Evolutionary conservation across 1,140 invertebrate genomes (phyloP).

Genomic region (Leptopilina boulardi): DNA sequence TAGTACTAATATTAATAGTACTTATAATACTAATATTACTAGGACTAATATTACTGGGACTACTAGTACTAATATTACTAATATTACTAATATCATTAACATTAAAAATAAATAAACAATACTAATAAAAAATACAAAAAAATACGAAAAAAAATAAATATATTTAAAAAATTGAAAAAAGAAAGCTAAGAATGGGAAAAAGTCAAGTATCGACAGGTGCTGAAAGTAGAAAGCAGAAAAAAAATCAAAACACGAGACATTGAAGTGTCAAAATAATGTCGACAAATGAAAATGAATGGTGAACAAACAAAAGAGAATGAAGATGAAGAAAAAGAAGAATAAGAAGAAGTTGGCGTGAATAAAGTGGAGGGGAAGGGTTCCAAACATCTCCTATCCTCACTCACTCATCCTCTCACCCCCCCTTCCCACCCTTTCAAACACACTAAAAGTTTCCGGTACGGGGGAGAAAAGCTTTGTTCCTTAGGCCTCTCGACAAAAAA

Average conservation of each 20-base stretch:
- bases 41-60: no score
- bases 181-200: not conserved
- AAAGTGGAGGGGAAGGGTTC: not conserved
- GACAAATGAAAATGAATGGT: conserved; percentile 33
- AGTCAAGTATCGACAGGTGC: not conserved
- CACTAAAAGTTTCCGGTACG: conserved; percentile 41
- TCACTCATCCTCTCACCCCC: no score
- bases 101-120: no score
- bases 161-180: not conserved
- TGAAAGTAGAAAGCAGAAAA: not conserved
- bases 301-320: conserved; percentile 33
- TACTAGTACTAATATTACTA: no score
- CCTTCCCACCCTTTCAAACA: not conserved
- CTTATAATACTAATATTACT: no score
- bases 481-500: conserved; percentile 41
- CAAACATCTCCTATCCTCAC: no score
- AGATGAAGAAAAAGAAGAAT: no score
- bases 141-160: no score
- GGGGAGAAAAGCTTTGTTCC: conserved; percentile 38
- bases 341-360: conserved; percentile 17
- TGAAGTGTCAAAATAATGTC: not conserved
- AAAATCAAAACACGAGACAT: conserved; percentile 6
- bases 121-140: conserved; percentile 31
- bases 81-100: no score
- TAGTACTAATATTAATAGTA: no score